These are phyloP conservation scores for Oreochromis aureus DNA, from an alignment of 2,113 vertebrate species.

Conservation along the genomic window DNA sequence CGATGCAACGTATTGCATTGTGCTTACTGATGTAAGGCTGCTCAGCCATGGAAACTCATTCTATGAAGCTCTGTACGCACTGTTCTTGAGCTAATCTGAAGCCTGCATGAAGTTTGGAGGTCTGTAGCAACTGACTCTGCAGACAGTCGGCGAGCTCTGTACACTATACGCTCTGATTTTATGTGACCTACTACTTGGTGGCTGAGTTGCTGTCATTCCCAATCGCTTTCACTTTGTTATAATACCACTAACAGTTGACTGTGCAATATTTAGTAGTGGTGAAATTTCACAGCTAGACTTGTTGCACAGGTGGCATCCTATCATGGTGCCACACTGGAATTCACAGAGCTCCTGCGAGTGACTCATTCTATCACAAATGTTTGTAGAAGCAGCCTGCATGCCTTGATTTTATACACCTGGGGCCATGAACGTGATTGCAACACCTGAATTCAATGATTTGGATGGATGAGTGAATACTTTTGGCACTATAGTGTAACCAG, in stretches of 20 bases:
- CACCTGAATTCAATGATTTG: background rate
- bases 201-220: background rate
- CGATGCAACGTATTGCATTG: too few relatives aligned
- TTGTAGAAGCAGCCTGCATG: background rate
- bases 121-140: background rate
- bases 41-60: background rate
- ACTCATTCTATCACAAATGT: background rate
- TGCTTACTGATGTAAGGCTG: too few relatives aligned
- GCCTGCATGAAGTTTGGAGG: background rate
- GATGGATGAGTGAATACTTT: background rate
- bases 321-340: background rate
- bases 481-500: background rate
- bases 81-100: background rate
- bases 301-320: background rate
- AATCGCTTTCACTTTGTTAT: background rate
- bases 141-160: background rate
- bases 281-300: background rate
- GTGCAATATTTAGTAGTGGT: background rate
- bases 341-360: background rate
- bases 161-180: background rate
- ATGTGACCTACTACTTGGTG: background rate
- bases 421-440: background rate
- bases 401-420: background rate
- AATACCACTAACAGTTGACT: background rate
- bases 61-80: background rate